phyloP scores from a whole-genome alignment of 2,888 invertebrate genomes.

The Sinopyrophorus schimmeli region DNA sequence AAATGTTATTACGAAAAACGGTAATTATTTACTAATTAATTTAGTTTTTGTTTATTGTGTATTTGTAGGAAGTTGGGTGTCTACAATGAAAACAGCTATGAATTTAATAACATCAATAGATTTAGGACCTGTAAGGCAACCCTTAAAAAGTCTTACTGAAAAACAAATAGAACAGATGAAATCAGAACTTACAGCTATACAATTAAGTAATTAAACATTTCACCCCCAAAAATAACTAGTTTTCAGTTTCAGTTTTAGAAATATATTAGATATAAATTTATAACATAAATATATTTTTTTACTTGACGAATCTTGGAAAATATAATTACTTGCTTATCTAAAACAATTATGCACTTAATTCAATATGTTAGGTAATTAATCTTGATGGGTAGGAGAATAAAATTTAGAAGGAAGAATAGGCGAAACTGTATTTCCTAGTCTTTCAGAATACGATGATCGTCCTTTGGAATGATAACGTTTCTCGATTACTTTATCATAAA shows the following conservation, averaged over 20 bases:
- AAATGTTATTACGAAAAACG: constrained; percentile 43
- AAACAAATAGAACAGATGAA: constrained; percentile 44
- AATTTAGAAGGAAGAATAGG: constrained; percentile 50
- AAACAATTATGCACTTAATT: too few species aligned
- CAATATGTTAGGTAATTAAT: too few species aligned
- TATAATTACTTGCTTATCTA: too few species aligned
- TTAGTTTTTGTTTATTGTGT: too few species aligned
- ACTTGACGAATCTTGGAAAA: too few species aligned
- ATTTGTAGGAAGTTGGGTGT: constrained; percentile 38
- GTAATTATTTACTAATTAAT: constrained; percentile 9
- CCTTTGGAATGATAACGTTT: constrained; percentile 53
- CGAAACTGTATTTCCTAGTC: constrained; percentile 47
- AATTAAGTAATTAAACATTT: too few species aligned
- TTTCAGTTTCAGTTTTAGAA: too few species aligned
- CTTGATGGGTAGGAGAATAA: constrained; percentile 48
- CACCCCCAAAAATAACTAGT: too few species aligned
- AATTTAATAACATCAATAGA: constrained; percentile 62
- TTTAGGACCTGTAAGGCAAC: constrained; percentile 65
- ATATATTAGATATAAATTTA: too few species aligned
- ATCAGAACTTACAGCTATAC: too few species aligned
- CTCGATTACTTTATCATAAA: constrained; percentile 86
- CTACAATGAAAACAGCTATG: constrained; percentile 73
- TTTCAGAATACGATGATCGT: constrained; percentile 46
- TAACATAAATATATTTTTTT: too few species aligned
- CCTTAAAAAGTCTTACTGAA: constrained; percentile 57